Evolutionary conservation across 2,113 vertebrate genomes (phyloP).

Genomic region (Ailuropoda melanoleuca): DNA sequence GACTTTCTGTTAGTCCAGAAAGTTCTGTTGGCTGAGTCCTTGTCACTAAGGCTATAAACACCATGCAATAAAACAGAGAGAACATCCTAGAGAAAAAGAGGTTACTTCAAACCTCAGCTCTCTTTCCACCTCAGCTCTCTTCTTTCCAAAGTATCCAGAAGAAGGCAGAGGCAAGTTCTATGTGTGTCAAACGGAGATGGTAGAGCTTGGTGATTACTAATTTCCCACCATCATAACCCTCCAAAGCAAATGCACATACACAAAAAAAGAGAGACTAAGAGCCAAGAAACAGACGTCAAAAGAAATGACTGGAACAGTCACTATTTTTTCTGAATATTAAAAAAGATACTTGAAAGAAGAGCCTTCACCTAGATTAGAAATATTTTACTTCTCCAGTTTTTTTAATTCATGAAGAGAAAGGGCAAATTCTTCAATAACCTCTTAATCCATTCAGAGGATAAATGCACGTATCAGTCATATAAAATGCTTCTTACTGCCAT

Average conservation of each 20-base stretch:
- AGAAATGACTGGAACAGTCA: background rate
- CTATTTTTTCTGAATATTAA: background rate
- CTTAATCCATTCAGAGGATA: slow-evolving; percentile 14
- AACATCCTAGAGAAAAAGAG: background rate
- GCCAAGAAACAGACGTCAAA: background rate
- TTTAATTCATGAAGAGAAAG: slow-evolving; percentile 30
- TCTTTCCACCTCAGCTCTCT: slow-evolving; percentile 23
- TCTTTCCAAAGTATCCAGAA: slow-evolving; percentile 5
- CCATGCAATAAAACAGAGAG: background rate
- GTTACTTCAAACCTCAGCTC: slow-evolving; percentile 36
- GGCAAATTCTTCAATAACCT: background rate
- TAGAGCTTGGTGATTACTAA: background rate
- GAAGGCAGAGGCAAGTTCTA: slow-evolving; percentile 8
- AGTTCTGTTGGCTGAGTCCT: background rate
- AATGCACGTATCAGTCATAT: background rate
- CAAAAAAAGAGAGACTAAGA: background rate
- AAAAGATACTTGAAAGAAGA: background rate
- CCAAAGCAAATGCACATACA: background rate
- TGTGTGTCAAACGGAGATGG: background rate
- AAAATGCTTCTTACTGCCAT: background rate
- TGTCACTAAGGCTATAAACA: background rate
- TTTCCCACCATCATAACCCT: background rate
- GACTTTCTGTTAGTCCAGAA: background rate
- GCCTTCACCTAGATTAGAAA: background rate
- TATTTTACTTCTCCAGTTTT: slow-evolving; percentile 4